phyloP scores from a whole-genome alignment of 1,140 invertebrate species.

The Brachionus manjavacas region DNA sequence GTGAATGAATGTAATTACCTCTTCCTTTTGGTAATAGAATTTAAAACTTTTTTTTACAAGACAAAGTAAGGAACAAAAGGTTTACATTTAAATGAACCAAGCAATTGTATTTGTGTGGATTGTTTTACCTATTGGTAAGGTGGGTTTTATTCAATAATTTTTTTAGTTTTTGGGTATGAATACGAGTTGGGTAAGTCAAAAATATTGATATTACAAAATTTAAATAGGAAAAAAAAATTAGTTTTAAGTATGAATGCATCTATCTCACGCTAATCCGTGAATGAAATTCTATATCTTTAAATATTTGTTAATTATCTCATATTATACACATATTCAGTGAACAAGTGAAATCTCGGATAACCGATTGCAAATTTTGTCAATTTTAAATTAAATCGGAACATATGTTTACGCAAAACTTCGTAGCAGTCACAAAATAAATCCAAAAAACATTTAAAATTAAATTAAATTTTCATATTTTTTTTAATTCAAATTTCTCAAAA shows the following conservation, averaged over 20 bases:
- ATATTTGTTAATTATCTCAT: slow-evolving; percentile 6
- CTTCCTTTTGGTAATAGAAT: background rate
- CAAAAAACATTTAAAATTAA: too few relatives aligned
- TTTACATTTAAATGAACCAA: background rate
- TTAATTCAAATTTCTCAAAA: too few relatives aligned
- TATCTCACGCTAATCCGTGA: background rate
- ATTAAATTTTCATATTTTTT: too few relatives aligned
- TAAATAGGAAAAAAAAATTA: background rate
- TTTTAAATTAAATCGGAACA: background rate
- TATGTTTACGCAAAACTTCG: background rate
- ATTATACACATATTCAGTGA: background rate
- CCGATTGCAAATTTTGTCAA: background rate
- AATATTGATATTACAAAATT: background rate
- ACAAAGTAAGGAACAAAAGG: background rate
- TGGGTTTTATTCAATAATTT: background rate
- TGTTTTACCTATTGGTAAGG: background rate
- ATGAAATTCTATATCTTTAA: background rate
- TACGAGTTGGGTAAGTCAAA: background rate
- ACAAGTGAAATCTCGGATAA: background rate
- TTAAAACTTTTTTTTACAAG: background rate
- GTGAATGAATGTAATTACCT: background rate
- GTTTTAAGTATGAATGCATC: background rate
- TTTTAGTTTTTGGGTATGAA: background rate
- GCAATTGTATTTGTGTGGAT: background rate
- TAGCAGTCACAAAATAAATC: too few relatives aligned